Conservation (phyloP, 2,797 vertebrate species). For the Melanotaenia maccullochi region DNA sequence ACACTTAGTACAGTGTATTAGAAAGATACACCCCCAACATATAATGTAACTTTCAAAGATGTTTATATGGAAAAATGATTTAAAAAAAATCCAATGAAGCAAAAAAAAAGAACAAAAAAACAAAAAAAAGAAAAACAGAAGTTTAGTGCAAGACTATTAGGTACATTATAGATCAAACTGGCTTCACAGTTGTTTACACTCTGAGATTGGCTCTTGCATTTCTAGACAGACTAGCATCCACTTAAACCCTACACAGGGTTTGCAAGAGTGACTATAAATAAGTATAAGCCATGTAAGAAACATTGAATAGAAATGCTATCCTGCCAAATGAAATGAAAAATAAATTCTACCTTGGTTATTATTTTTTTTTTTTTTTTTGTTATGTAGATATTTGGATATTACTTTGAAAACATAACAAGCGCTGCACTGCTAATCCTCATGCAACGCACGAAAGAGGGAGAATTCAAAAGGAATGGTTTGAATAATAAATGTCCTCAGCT, state of each 20-base stretch:
- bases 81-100: too few species aligned
- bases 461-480: slow-evolving; percentile 75
- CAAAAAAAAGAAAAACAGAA: not conserved
- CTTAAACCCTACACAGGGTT: slow-evolving; percentile 29
- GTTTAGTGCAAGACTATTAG: slow-evolving; percentile 11
- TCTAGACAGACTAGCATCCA: slow-evolving; percentile 39
- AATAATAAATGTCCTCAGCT: slow-evolving; percentile 79
- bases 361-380: slow-evolving; percentile 47
- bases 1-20: too few species aligned
- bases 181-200: slow-evolving; percentile 38
- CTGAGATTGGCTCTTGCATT: slow-evolving; percentile 45
- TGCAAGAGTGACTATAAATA: slow-evolving; percentile 17
- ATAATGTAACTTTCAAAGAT: not conserved
- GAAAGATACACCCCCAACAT: not conserved
- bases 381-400: slow-evolving; percentile 62
- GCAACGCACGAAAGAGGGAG: slow-evolving; percentile 68
- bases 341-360: slow-evolving; percentile 40
- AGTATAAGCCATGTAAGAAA: slow-evolving; percentile 31
- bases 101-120: too few species aligned
- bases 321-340: slow-evolving; percentile 40
- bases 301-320: slow-evolving; percentile 14
- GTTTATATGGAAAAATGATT: not conserved
- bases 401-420: slow-evolving; percentile 58
- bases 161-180: slow-evolving; percentile 15
- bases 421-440: slow-evolving; percentile 68